phyloP scores from a whole-genome alignment of 2,113 vertebrate genomes.

The Lathamus discolor region DNA sequence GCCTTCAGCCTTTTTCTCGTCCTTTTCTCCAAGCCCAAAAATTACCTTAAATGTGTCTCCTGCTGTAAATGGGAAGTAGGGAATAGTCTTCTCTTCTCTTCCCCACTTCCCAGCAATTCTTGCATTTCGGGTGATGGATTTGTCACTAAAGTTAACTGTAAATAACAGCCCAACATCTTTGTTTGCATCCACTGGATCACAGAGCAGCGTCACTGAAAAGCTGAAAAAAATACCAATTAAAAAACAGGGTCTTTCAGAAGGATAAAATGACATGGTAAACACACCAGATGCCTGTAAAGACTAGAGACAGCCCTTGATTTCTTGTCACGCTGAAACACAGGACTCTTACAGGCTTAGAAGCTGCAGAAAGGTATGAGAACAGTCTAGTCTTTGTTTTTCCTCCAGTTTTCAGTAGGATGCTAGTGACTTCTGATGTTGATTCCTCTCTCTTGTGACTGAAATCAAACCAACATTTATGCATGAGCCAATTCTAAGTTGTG shows the following conservation, averaged over 20 bases:
- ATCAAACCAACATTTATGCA: background rate
- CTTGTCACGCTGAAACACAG: background rate
- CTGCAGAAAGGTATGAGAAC: background rate
- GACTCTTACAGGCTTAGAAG: background rate
- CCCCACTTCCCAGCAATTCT: constrained; percentile 86
- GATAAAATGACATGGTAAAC: background rate
- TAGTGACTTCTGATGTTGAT: background rate
- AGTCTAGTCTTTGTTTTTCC: background rate
- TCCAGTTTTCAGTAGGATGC: background rate
- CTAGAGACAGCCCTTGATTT: background rate
- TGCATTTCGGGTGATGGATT: constrained; percentile 83
- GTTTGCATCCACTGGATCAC: constrained; percentile 71
- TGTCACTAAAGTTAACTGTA: constrained; percentile 83
- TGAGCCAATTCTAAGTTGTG: background rate
- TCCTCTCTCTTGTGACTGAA: background rate
- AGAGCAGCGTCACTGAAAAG: constrained; percentile 83
- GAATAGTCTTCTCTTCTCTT: constrained; percentile 81
- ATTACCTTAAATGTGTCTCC: constrained; percentile 88
- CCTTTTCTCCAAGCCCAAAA: background rate
- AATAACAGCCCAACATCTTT: constrained; percentile 84
- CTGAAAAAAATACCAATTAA: constrained; percentile 53
- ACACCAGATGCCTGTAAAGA: background rate
- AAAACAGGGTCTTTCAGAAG: background rate
- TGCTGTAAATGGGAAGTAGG: constrained; percentile 87
- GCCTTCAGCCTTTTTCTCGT: background rate